A percentile compares a stretch with the other conserved stretches of the same genome.
phyloP scores from a whole-genome alignment of 2,113 vertebrate genomes.

The Eurystomus gularis region DNA sequence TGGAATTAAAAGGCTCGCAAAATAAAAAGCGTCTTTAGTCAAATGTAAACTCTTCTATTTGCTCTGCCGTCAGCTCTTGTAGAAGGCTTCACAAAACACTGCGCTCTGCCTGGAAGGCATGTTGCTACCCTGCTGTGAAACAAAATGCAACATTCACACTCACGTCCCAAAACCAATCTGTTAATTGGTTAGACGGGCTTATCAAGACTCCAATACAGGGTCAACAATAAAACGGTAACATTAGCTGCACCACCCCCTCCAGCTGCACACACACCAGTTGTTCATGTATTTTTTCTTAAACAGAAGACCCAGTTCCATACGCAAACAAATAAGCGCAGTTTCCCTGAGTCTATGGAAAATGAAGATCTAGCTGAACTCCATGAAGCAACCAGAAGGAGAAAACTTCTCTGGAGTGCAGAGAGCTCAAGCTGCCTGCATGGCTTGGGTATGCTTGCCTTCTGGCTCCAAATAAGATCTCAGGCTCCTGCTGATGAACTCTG shows the following conservation, averaged over 20 bases:
- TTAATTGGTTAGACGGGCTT: background rate
- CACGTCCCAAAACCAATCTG: background rate
- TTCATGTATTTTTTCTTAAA: background rate
- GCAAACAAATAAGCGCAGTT: background rate
- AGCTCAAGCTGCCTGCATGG: background rate
- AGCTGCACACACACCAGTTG: background rate
- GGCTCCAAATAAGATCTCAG: background rate
- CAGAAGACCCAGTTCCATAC: background rate
- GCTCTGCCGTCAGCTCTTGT: background rate
- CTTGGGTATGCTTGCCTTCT: background rate
- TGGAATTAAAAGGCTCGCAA: background rate
- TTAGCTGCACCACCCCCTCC: background rate
- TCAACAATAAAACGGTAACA: background rate
- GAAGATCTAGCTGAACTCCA: background rate
- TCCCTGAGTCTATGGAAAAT: background rate
- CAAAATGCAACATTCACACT: background rate
- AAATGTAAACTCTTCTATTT: background rate
- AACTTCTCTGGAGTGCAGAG: accelerated
- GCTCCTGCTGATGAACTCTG: background rate
- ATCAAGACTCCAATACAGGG: background rate
- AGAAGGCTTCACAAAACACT: background rate
- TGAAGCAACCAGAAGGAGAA: background rate
- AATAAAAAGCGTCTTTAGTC: background rate
- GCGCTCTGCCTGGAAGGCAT: background rate
- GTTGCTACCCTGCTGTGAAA: background rate